Evolutionary conservation across 2,797 vertebrate species (phyloP).

Genomic region (Neosalanx taihuensis): DNA sequence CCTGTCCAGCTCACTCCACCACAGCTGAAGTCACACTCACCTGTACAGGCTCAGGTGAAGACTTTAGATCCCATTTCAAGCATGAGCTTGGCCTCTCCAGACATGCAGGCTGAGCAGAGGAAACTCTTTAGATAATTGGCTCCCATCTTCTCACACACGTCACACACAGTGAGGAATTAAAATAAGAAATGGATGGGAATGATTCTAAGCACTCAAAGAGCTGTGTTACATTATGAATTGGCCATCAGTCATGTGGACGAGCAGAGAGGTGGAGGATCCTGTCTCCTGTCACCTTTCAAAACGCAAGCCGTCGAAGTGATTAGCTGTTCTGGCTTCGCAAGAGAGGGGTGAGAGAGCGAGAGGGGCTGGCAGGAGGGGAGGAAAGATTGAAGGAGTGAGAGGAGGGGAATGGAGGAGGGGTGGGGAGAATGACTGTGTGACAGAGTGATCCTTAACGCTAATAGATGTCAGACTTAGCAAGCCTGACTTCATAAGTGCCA

Average conservation of each 20-base stretch:
- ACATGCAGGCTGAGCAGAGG: slow-evolving; percentile 27
- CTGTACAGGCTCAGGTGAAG: not conserved
- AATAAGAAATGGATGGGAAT: slow-evolving; percentile 67
- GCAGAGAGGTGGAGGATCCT: slow-evolving; percentile 61
- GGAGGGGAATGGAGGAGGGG: not conserved
- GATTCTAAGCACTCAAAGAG: slow-evolving; percentile 66
- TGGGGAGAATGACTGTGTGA: slow-evolving; percentile 43
- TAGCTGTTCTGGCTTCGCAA: slow-evolving; percentile 59
- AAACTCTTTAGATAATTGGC: slow-evolving; percentile 74
- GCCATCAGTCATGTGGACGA: slow-evolving; percentile 52
- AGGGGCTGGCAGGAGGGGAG: slow-evolving; percentile 37
- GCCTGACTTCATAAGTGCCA: slow-evolving; percentile 57
- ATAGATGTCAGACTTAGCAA: slow-evolving; percentile 66
- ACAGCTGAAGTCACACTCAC: not conserved
- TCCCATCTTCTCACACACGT: slow-evolving; percentile 59
- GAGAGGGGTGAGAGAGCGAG: slow-evolving; percentile 13
- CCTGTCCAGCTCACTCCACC: not conserved
- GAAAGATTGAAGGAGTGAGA: not conserved
- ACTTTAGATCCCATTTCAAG: not conserved
- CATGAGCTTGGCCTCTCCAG: not conserved
- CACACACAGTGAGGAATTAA: slow-evolving; percentile 69
- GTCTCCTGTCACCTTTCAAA: slow-evolving; percentile 54
- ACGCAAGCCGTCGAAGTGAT: slow-evolving; percentile 62
- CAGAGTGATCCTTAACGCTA: slow-evolving; percentile 66
- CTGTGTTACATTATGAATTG: slow-evolving; percentile 63